These are phyloP conservation scores for Drosophila borborema DNA, from an alignment of 2,888 invertebrate species.

Conservation along the genomic window DNA sequence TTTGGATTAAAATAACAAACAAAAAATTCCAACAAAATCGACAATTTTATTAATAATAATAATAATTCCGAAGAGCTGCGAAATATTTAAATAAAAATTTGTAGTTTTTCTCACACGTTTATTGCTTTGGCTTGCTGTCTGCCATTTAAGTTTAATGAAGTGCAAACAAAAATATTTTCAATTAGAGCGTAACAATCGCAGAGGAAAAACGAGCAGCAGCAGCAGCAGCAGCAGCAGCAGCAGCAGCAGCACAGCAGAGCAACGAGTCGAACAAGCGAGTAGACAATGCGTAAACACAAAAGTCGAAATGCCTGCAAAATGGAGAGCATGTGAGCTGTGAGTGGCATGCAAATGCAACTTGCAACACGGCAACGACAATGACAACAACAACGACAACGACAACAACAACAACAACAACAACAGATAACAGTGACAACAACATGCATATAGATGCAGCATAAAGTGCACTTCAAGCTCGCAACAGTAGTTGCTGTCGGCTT, in stretches of 20 bases:
- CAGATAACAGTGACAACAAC: conserved; percentile 16
- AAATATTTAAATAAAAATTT: conserved; percentile 30
- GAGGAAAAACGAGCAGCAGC: conserved; percentile 17
- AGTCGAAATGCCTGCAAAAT: conserved; percentile 57
- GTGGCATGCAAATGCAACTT: conserved; percentile 75
- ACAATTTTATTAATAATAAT: conserved; percentile 24
- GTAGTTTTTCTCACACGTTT: conserved; percentile 25
- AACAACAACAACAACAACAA: conserved; percentile 21
- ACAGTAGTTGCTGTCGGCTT: conserved; percentile 69
- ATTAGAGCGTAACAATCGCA: conserved; percentile 59
- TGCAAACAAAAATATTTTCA: conserved; percentile 80
- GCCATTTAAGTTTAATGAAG: conserved; percentile 73
- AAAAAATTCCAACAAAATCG: conserved; percentile 16
- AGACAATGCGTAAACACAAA: conserved; percentile 54
- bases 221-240: neutral
- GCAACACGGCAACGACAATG: conserved; percentile 50
- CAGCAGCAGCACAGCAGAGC: conserved; percentile 7
- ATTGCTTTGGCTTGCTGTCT: conserved; percentile 28
- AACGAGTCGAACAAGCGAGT: conserved; percentile 22
- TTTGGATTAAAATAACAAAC: conserved; percentile 64
- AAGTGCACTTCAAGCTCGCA: conserved; percentile 72
- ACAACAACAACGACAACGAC: conserved; percentile 27
- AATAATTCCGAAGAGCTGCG: conserved; percentile 19
- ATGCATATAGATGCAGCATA: conserved; percentile 33
- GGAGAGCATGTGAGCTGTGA: conserved; percentile 61